A percentile compares a stretch with the other conserved stretches of the same genome.
Conservation (phyloP, 1,140 invertebrate species). For the Drosophila pachea region DNA sequence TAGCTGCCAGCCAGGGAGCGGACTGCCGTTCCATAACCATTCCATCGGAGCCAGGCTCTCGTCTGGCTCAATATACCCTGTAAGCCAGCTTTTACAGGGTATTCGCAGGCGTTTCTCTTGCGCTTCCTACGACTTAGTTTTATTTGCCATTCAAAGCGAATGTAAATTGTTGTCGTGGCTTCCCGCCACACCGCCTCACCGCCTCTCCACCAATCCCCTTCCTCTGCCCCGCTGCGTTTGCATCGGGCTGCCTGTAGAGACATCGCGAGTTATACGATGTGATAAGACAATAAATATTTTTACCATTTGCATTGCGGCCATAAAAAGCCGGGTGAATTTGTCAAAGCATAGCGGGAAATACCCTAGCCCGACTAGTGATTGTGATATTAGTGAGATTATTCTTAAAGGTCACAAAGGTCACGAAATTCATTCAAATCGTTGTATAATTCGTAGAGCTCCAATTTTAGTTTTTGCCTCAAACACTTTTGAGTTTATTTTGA, state of each 20-base stretch:
- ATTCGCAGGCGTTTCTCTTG: background rate
- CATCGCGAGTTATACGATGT: slow-evolving; percentile 73
- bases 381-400: background rate
- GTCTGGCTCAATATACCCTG: slow-evolving; percentile 8
- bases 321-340: slow-evolving; percentile 57
- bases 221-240: slow-evolving; percentile 19
- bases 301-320: slow-evolving; percentile 68
- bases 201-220: slow-evolving; percentile 23
- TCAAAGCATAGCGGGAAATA: slow-evolving; percentile 19
- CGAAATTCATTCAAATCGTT: background rate
- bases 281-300: slow-evolving; percentile 77
- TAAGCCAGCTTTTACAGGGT: background rate
- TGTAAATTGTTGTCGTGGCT: slow-evolving; percentile 46
- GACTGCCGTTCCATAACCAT: no score
- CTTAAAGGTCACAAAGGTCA: background rate
- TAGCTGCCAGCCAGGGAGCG: no score
- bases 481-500: background rate
- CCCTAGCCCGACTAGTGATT: background rate
- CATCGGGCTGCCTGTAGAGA: slow-evolving; percentile 58
- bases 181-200: no score
- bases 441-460: background rate
- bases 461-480: background rate
- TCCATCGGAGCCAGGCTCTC: no score
- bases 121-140: slow-evolving; percentile 13
- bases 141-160: slow-evolving; percentile 42